Evolutionary conservation across 2,888 invertebrate species (phyloP), one percentile per base, ranked within the genome.

Genomic region (Zygothrica quintamaculata): DNA sequence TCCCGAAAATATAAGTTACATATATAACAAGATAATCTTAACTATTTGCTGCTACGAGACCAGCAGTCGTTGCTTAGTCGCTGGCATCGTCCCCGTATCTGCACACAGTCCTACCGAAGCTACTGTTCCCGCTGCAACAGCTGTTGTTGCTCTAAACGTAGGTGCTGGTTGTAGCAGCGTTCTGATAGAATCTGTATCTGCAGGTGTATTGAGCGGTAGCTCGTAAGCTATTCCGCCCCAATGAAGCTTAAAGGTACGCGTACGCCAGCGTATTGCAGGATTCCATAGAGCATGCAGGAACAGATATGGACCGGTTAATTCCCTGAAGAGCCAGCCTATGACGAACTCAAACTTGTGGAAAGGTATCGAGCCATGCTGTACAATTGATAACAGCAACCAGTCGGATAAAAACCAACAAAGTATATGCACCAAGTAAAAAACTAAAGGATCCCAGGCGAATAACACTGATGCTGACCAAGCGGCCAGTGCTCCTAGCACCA

Each of bases 211-310:
- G 75, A 97, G 93, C 92, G 72, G 72, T 31, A 72, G 9, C 33
- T 97, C 97, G 89, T 98, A 97, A 44, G 97, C 98, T 42, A 96
- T 92, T 29, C 99, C 99, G 68, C 99, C 99, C 99, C 99, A 99
- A 82, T 95, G 95, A 67, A 99, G 93, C 90, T 95, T 95, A 92
- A 97, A 99, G 79, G 94, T 94, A 88, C 98, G 94, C 88, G 97
- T 95, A 87, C 99, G 93, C 99, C 99, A 99, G 90, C 94, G 94
- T 87, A 99, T 98, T 68, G 95, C 94, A 0, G 98, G 97, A 90
- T 96, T 94, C 87, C 96, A 93, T 55, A 99, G 92, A 31, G 99
- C 98, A 86, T 95, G 94, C 31, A 96, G 92, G 90, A 98, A 96
- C 68, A 98, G 93, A 89, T 97, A 96, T 2, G 98, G 96, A 67